These are phyloP conservation scores for Pongo pygmaeus DNA, from an alignment of 2,113 vertebrate species.

Conservation along the genomic window DNA sequence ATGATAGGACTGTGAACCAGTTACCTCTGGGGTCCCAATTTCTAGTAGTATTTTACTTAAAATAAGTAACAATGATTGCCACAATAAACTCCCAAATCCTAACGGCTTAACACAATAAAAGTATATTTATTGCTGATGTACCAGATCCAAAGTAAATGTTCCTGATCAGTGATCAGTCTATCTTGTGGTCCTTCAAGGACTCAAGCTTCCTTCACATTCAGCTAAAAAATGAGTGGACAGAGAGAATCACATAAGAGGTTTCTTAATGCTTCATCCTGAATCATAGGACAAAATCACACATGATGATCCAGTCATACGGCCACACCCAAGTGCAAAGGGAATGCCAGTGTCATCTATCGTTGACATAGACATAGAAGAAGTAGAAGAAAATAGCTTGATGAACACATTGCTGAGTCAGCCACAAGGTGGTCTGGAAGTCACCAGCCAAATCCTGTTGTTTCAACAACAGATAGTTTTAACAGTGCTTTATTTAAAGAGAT, in stretches of 20 bases:
- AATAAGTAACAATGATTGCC: neutral
- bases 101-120: neutral
- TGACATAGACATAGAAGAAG: too few species aligned
- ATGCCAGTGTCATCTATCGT: neutral
- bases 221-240: neutral
- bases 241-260: neutral
- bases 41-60: neutral
- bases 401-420: neutral
- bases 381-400: neutral
- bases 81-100: neutral
- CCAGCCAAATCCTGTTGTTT: neutral
- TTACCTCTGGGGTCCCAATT: neutral
- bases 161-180: neutral
- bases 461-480: neutral
- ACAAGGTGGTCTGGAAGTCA: neutral
- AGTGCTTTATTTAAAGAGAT: neutral
- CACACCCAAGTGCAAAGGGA: neutral
- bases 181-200: neutral
- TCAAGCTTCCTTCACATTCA: neutral
- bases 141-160: neutral
- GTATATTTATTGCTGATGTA: neutral
- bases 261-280: neutral
- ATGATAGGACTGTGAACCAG: neutral
- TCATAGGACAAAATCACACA: neutral
- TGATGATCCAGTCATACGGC: neutral